Evolutionary conservation across 2,888 invertebrate species (phyloP), one percentile per base, ranked within the genome.

Genomic region (Phortica magna): DNA sequence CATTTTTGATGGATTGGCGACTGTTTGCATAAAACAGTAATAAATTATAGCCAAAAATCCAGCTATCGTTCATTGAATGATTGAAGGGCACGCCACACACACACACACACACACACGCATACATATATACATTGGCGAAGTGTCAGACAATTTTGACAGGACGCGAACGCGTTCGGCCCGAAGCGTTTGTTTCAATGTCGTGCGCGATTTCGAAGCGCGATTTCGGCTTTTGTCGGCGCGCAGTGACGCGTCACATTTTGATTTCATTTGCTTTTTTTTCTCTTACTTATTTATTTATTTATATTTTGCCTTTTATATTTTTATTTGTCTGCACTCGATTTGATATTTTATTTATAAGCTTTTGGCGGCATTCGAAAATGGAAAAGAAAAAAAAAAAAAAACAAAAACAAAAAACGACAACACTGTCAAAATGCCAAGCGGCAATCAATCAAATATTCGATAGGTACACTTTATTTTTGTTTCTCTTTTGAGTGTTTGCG

Each of bases 401-500:
- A n/a, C 76, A 76, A 73, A 68, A 5, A 57, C 57, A 70, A 41
- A 73, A 48, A 59, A 42, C 17, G 14, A 65, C 42, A 83, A 82
- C 82, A 81, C 82, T 79, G 85, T 85, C 89, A 86, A 82, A 89
- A 77, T 86, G 89, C 82, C 84, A 84, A 82, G 82, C 85, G 80
- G 77, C 81, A 84, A 84, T 89, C 90, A 87, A 89, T 89, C 88
- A 84, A 79, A 86, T 81, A 86, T 87, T 83, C 75, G 70, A 71
- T 72, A 64, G 79, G 84, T 76, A 77, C 73, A 41, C 39, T 39
- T 75, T 61, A 17, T 48, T 64, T 65, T 76, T 73, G 61, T 55
- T 68, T 55, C 31, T 31, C 17, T 55, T 55, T 14, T 55, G 17
- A 55, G 55, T 7, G 42, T n/a, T 61, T 31, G 31, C 31, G 31